Base-by-base conservation (phyloP, 2,113 vertebrate genomes). In the Brachyhypopomus occidentalis region DNA sequence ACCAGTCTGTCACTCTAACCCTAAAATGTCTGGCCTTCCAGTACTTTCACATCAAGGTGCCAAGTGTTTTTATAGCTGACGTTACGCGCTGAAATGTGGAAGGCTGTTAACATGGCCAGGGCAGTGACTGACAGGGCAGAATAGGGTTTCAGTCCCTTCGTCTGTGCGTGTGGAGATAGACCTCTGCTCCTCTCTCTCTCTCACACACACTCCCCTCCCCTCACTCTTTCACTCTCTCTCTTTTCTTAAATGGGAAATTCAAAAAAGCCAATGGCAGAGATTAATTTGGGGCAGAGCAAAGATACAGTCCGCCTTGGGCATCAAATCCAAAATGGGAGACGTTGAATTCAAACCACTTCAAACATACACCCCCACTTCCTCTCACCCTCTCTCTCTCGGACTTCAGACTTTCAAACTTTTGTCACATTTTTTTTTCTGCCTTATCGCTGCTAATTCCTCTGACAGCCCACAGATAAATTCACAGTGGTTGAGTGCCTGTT, bases 371-470 rank as follows among this genome's bases (percentile, higher is more conserved):
- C 82, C 83, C 66, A 75, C 79, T 69, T 74, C 84, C 82, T 87
- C 84, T 78, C 86, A 84, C 83, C 80, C 77, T 80, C 83, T 82
- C 86, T 86, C 88, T 87, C 25, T 72, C 16, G 63, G 78, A 89
- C 85, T 88, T 84, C 84, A 89, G 84, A 87, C 87, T 89, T 88
- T 89, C 72, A 80, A 90, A 91, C 87, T 90, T 91, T 90, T 89
- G 87, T 91, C 88, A 89, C 88, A n/a, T n/a, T 85, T 90, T 89
- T 88, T 45, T 30, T 25, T 22, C 83, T 62, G 83, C 87, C 87
- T 93, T 90, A 92, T 92, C 90, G 91, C 88, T 87, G 83, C 88
- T 92, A 93, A 92, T 93, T 92, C 91, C 87, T 88, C 89, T 86
- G 89, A 90, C 89, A 90, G 88, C 89, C 87, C 81, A 84, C 88